Conservation (phyloP, 2,888 invertebrate genomes). For the Autographa pulchrina region DNA sequence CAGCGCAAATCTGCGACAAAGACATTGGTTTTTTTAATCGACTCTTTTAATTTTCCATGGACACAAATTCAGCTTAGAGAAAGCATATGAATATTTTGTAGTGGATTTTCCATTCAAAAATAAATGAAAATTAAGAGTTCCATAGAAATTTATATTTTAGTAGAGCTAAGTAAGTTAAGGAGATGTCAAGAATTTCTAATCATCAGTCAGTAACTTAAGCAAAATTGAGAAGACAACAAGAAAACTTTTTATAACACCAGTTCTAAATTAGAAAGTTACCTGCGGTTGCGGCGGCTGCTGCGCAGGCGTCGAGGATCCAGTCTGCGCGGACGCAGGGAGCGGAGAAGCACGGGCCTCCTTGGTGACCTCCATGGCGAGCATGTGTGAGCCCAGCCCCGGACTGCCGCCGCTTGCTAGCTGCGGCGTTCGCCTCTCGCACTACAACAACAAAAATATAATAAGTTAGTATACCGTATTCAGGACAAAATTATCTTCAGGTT, state of each 20-base stretch:
- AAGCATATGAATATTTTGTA: no score
- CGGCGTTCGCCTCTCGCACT: conserved; percentile 88
- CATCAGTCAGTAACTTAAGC: no score
- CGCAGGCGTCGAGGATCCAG: conserved; percentile 65
- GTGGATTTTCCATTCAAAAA: no score
- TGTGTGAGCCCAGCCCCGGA: conserved; percentile 79
- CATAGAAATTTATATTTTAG: no score
- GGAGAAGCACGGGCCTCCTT: conserved; percentile 91
- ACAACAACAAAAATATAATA: conserved; percentile 48
- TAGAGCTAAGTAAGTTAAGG: no score
- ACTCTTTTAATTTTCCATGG: no score
- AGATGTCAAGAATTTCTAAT: no score
- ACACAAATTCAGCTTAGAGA: no score
- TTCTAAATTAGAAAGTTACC: conserved; percentile 65
- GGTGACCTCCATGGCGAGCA: conserved; percentile 97
- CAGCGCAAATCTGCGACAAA: conserved; percentile 94
- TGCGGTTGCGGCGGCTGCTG: conserved; percentile 79
- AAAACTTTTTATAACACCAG: no score
- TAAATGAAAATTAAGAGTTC: no score
- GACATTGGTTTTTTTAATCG: not conserved
- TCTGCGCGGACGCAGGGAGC: conserved; percentile 78
- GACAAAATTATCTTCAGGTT: not conserved
- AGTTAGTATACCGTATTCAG: not conserved
- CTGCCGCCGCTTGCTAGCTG: conserved; percentile 85
- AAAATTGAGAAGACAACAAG: no score